A percentile compares a stretch with the other conserved stretches of the same genome.
Evolutionary conservation across 2,113 vertebrate species (phyloP).

Genomic region (Trachemys scripta): DNA sequence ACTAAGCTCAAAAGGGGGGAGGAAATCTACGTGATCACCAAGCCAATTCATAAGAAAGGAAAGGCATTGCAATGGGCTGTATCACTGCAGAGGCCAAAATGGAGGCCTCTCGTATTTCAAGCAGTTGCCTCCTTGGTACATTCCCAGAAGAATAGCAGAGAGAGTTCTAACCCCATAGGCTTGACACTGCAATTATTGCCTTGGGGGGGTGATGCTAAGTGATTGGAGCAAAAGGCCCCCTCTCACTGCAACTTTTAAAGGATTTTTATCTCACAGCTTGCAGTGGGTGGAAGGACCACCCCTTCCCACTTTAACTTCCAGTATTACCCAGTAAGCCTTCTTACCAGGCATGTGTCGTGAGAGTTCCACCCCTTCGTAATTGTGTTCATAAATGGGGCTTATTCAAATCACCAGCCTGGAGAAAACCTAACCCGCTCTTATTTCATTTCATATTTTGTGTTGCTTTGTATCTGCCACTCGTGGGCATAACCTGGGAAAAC

Average conservation of each 20-base stretch:
- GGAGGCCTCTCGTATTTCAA: neutral
- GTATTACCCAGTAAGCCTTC: neutral
- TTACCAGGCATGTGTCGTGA: neutral
- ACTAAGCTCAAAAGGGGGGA: neutral
- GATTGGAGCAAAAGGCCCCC: neutral
- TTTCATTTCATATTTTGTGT: neutral
- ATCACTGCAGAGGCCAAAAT: neutral
- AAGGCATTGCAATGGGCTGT: neutral
- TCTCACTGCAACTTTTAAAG: neutral
- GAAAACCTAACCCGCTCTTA: conserved; percentile 24
- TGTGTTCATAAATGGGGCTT: neutral
- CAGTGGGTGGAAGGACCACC: neutral
- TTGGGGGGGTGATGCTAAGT: neutral
- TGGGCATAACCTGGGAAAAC: neutral
- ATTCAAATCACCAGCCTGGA: conserved; percentile 34
- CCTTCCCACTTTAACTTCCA: neutral
- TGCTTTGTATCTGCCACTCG: conserved; percentile 14
- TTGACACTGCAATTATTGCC: neutral
- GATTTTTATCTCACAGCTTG: neutral
- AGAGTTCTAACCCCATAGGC: neutral
- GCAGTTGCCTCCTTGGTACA: neutral
- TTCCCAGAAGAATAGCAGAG: neutral
- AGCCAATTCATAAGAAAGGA: neutral
- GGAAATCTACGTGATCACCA: neutral
- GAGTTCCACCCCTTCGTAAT: neutral